phyloP scores from a whole-genome alignment of 2,888 invertebrate species.

The Cryptocephalus primarius region DNA sequence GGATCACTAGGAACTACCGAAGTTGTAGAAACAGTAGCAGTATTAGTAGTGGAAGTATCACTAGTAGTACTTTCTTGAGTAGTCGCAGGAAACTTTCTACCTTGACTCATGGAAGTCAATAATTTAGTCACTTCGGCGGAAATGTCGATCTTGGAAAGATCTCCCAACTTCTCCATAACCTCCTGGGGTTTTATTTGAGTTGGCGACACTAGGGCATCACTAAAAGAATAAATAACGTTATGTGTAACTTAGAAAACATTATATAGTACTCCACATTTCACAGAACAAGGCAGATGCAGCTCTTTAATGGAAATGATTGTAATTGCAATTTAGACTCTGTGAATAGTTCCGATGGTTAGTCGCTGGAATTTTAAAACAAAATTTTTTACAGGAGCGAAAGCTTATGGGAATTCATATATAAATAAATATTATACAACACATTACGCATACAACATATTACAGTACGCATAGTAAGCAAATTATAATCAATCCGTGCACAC shows the following conservation, averaged over 20 bases:
- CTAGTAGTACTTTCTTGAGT: background rate
- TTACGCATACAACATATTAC: too few relatives aligned
- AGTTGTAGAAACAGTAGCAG: background rate
- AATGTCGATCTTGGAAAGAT: conserved; percentile 62
- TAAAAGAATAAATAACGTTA: conserved; percentile 1
- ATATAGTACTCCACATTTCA: background rate
- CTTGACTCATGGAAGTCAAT: conserved; percentile 44
- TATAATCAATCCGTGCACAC: too few relatives aligned
- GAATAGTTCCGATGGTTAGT: too few relatives aligned
- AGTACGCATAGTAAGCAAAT: too few relatives aligned
- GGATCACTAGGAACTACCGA: conserved; percentile 14
- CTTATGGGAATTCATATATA: too few relatives aligned
- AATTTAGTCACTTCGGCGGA: conserved; percentile 62
- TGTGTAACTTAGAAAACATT: background rate
- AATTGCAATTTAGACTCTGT: too few relatives aligned
- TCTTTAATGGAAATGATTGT: too few relatives aligned
- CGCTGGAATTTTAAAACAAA: too few relatives aligned
- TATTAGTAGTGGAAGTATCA: conserved; percentile 1
- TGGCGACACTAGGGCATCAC: conserved; percentile 14
- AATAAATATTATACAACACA: too few relatives aligned
- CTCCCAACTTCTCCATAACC: conserved; percentile 53
- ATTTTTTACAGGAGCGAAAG: too few relatives aligned
- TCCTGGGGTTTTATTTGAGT: conserved; percentile 42
- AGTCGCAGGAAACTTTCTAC: conserved; percentile 8
- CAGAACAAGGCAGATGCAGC: conserved; percentile 1